Evolutionary conservation across 2,888 invertebrate genomes (phyloP), one percentile per base, ranked within the genome.

Genomic region (Pimpla rufipes): DNA sequence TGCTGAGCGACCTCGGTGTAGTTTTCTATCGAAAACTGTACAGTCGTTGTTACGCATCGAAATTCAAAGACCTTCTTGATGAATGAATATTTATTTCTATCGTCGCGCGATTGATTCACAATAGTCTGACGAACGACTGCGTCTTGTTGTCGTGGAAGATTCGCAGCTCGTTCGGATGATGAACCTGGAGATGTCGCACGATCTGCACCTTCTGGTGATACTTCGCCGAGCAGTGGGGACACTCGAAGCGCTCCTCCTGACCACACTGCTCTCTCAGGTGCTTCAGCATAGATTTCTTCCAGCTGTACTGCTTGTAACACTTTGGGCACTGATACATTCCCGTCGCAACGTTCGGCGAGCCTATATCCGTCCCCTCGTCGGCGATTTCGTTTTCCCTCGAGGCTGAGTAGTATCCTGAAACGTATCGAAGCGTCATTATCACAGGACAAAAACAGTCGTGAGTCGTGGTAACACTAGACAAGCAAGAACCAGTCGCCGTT

Each of bases 161-260:
- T 35, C 85, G 85, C 7, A 81, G 37, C 16, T 86, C 67, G 59
- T 85, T 75, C 1, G 89, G 85, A 68, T 90, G 90, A 52, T 89
- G 88, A 0, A 81, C 85, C 18, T 82, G 82, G 29, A 90, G 76
- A 40, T 90, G 90, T 4, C 88, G 87, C 0, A 87, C 55, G 52
- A 93, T 88, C 76, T 90, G 91, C 4, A 88, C 86, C 74, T 91
- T 91, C 55, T 89, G 90, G 76, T 91, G 91, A 79, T 91, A 90
- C 67, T 85, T 89, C 62, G 89, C 88, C 13, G 88, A 84, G 80
- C 93, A 93, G 68, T 90, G 86, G 1, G 85, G 81, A 45, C 90
- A 90, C 67, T 87, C 86, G 80, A 90, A 90, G 23, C 89, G 86
- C 45, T 88, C 88, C 4, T 84, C 87, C 52, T 90, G 87, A 45